phyloP scores from a whole-genome alignment of 2,113 vertebrate genomes.

The Atherinomorus stipes region DNA sequence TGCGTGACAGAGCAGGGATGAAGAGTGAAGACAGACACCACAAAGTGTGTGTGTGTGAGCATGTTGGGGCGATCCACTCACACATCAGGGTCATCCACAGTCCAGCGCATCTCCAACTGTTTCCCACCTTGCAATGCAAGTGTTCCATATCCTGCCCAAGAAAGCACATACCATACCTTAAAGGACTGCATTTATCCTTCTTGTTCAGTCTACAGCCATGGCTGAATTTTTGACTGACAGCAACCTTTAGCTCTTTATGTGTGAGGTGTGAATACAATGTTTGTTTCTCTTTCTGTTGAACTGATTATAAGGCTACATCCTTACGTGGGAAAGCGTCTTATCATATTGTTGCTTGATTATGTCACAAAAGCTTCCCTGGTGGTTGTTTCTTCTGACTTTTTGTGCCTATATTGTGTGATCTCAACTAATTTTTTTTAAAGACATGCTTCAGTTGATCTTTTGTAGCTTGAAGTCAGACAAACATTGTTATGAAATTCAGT shows the following conservation, averaged over 20 bases:
- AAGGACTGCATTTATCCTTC: constrained; percentile 37
- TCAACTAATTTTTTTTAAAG: background rate
- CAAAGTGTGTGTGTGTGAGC: constrained; percentile 29
- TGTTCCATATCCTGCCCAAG: constrained; percentile 73
- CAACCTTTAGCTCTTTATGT: constrained; percentile 4
- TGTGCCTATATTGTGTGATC: constrained; percentile 22
- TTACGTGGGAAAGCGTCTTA: constrained; percentile 9
- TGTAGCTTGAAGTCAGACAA: background rate
- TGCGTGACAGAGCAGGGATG: constrained; percentile 21
- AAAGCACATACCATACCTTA: constrained; percentile 55
- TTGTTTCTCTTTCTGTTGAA: constrained; percentile 39
- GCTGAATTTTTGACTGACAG: constrained; percentile 40
- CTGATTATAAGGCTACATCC: background rate
- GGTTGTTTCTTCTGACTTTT: background rate
- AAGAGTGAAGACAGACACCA: constrained; percentile 22
- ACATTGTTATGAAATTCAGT: constrained; percentile 14
- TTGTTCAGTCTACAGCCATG: constrained; percentile 32
- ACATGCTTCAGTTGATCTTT: background rate
- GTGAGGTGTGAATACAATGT: constrained; percentile 16
- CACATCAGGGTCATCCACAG: constrained; percentile 69
- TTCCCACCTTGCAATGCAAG: constrained; percentile 65
- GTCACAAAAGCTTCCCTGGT: constrained; percentile 12
- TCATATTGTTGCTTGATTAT: constrained; percentile 30
- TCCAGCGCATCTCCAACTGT: constrained; percentile 60
- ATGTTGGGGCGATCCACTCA: constrained; percentile 55